Base-by-base conservation (phyloP, 2,888 invertebrate species). In the Lycocerus yunnanus region DNA sequence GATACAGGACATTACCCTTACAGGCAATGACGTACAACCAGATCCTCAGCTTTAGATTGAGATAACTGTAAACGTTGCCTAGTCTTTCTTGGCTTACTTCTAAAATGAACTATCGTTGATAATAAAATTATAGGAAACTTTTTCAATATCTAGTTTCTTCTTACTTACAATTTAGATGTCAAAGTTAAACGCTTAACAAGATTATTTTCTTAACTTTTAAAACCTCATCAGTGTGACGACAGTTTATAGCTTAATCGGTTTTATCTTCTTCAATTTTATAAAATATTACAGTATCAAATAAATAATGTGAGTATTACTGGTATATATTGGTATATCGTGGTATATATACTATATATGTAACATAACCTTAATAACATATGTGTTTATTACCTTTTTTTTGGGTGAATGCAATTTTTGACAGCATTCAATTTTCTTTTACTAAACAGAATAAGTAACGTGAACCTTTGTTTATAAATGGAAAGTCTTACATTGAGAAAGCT, bases 1-100 rank as follows among this genome's bases (percentile, higher is more conserved):
- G 78, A 72, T 27, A 60, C 76, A 80, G 84, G 84, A 81, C 84
- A 80, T 83, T 84, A 83, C 82, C 84, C 82, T 80, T 74, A 74
- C 73, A 74, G 71, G 68, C 77, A 72, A 77, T 77, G 77, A 77
- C 77, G 77, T 73, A 74, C 74, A 71, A 67, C 70, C 68, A 71
- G 65, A 74, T 74, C 77, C 69, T 74, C 69, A 74, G 70, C 74
- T 74, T 72, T 77, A 71, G 74, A 77, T 73, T 71, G 71, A 73
- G 71, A 73, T 76, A 75, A 63, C 72, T 72, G 21, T 69, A 69
- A 67, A 72, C 68, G 63, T 68, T 75, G 63, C 61, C 61, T 27
- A 21, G 68, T 73, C 68, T 71, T 73, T 76, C 73, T 71, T 68
- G 66, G 43, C 66, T 73, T 69, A 60, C 24, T 73, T 61, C 16